Conservation (phyloP, 2,113 vertebrate species). For the Hyperopisus bebe region DNA sequence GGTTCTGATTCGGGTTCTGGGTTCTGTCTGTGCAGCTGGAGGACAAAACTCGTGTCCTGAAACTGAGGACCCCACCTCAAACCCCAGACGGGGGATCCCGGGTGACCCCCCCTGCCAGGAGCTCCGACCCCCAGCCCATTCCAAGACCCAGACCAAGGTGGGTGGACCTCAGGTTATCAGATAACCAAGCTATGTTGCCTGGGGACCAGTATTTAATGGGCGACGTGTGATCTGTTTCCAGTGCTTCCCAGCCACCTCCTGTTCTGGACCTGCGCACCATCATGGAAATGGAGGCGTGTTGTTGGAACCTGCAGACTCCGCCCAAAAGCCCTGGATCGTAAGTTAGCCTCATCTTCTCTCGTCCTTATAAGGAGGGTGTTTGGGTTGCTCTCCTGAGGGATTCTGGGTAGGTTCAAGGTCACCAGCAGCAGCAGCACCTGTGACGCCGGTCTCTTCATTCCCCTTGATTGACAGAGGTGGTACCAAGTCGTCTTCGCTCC, state of each 20-base stretch:
- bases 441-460: conserved; percentile 1
- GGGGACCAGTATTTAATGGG: not conserved
- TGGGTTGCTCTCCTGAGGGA: not conserved
- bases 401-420: not conserved
- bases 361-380: not conserved
- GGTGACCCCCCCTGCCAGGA: conserved; percentile 43
- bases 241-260: conserved; percentile 65
- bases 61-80: conserved; percentile 49
- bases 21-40: conserved; percentile 50
- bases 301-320: conserved; percentile 68
- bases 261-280: conserved; percentile 87
- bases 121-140: conserved; percentile 68
- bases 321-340: conserved; percentile 69
- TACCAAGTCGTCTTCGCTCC: conserved; percentile 60
- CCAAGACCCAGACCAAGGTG: conserved; percentile 49
- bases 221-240: conserved; percentile 36
- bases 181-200: not conserved
- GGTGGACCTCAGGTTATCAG: conserved; percentile 6
- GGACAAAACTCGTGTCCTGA: conserved; percentile 54
- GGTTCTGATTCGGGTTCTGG: not conserved
- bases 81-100: conserved; percentile 58
- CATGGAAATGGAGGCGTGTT: conserved; percentile 91
- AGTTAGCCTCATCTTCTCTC: not conserved
- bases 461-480: conserved; percentile 40
- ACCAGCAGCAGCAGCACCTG: not conserved